Evolutionary conservation across 2,113 vertebrate genomes (phyloP).

Genomic region (Cariama cristata): DNA sequence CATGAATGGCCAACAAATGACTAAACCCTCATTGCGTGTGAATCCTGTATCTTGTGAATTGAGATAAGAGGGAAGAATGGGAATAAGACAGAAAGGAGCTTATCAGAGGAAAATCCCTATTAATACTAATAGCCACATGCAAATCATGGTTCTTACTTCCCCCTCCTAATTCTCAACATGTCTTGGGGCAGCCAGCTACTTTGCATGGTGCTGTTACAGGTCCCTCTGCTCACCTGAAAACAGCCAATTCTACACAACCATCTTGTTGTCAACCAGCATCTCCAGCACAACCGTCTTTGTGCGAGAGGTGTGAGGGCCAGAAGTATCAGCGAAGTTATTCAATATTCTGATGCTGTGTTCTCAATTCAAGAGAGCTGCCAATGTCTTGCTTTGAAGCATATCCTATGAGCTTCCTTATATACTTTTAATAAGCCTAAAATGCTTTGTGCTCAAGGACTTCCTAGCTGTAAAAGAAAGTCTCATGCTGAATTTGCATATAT

Average conservation of each 20-base stretch:
- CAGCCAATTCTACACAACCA: neutral
- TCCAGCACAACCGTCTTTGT: neutral
- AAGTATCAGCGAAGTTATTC: neutral
- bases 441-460: neutral
- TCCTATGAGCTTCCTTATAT: neutral
- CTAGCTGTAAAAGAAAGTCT: neutral
- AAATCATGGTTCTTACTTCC: conserved; percentile 1
- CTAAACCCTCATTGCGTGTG: neutral
- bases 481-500: neutral
- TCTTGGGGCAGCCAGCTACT: neutral
- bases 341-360: neutral
- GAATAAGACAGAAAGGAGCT: neutral
- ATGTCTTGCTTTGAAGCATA: neutral
- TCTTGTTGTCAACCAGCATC: neutral
- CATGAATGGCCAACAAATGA: neutral
- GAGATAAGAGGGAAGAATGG: conserved; percentile 6
- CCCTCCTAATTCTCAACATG: neutral
- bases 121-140: conserved; percentile 28
- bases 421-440: neutral
- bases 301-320: neutral
- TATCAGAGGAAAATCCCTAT: conserved; percentile 38
- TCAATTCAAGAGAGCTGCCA: conserved; percentile 3
- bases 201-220: neutral
- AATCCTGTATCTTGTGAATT: neutral
- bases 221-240: neutral